These are phyloP conservation scores for Morpho helenor DNA, from an alignment of 2,888 invertebrate species.

Conservation along the genomic window DNA sequence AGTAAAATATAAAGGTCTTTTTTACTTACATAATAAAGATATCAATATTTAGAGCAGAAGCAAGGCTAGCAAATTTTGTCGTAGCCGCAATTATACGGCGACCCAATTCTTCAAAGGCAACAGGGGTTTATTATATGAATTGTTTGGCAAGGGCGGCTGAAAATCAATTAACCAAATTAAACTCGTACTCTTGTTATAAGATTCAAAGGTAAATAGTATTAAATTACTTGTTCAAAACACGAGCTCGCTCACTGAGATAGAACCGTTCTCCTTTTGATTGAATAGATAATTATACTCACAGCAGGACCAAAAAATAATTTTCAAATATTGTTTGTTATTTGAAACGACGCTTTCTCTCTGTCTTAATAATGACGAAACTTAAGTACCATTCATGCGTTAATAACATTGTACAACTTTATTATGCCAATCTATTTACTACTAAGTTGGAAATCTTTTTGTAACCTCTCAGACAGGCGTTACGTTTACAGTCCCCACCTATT, in stretches of 20 bases:
- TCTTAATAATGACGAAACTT: neutral
- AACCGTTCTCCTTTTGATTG: neutral
- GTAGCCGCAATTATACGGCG: neutral
- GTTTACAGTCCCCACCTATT: neutral
- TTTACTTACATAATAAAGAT: too few species aligned
- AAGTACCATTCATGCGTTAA: neutral
- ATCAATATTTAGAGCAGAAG: too few species aligned
- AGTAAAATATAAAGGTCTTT: too few species aligned
- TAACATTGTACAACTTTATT: neutral
- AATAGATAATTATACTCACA: neutral
- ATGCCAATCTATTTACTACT: too few species aligned
- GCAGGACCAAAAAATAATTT: neutral
- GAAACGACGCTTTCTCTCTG: neutral
- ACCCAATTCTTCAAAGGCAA: neutral
- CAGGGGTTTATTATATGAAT: neutral
- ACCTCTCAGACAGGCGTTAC: neutral
- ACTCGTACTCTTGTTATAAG: neutral
- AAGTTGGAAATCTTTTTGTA: neutral
- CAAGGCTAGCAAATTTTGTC: too few species aligned
- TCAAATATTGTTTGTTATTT: neutral
- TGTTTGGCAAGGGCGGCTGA: neutral
- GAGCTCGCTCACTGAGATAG: neutral
- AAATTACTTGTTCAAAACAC: neutral
- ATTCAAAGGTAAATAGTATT: constrained; percentile 2
- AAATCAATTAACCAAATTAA: constrained; percentile 3